Evolutionary conservation across 53 echinoderm and acorn worm genomes (phyloP).

Genomic region (Echinarachnius parma): DNA sequence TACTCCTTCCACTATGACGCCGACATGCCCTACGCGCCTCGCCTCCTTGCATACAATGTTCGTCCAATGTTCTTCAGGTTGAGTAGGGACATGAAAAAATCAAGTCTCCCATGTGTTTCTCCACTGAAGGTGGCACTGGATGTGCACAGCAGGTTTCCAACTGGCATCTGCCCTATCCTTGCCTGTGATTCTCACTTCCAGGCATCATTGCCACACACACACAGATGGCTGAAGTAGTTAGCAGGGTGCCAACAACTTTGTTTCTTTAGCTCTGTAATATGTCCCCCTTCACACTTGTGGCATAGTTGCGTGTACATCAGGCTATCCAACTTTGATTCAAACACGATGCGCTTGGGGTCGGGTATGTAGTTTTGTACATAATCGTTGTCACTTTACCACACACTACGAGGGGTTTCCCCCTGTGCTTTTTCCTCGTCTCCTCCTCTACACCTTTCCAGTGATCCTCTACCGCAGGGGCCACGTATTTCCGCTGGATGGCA

Average conservation of each 20-base stretch:
- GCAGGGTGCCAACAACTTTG: constrained; percentile 22
- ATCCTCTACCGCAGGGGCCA: no score
- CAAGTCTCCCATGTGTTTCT: constrained; percentile 6
- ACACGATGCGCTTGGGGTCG: constrained; percentile 21
- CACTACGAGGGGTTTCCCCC: no score
- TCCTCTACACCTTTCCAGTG: no score
- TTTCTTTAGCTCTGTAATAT: constrained; percentile 39
- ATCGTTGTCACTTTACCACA: constrained; percentile 30
- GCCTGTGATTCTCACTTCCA: constrained; percentile 49
- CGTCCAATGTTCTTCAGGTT: background rate
- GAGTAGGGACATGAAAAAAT: constrained; percentile 14
- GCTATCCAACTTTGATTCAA: constrained; percentile 15
- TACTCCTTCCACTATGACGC: no score
- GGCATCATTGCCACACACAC: constrained; percentile 33
- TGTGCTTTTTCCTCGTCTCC: no score
- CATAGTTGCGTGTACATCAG: constrained; percentile 21
- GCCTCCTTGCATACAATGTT: no score
- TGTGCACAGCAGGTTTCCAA: constrained; percentile 30
- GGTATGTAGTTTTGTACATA: constrained; percentile 16
- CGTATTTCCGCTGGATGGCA: no score
- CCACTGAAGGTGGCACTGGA: constrained; percentile 16
- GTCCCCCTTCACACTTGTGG: constrained; percentile 23
- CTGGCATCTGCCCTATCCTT: constrained; percentile 48
- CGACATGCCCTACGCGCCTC: no score
- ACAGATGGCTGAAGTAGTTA: constrained; percentile 29